phyloP scores from a whole-genome alignment of 1,140 invertebrate species.

The Schlechtendalia chinensis region DNA sequence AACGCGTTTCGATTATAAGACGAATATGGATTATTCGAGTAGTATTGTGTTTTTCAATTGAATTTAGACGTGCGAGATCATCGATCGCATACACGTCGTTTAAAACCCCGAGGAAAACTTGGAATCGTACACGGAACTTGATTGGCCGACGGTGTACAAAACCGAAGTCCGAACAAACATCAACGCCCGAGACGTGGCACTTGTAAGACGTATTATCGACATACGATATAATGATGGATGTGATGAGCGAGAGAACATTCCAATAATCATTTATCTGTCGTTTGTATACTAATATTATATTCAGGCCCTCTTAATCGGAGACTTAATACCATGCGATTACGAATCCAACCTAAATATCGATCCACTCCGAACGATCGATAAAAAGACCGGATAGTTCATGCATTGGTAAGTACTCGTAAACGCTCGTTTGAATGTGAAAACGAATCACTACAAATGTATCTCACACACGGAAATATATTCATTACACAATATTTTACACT shows the following conservation, averaged over 20 bases:
- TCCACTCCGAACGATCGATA: slow-evolving; percentile 22
- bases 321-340: slow-evolving; percentile 19
- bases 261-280: background rate
- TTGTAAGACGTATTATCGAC: background rate
- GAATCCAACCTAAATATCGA: slow-evolving; percentile 36
- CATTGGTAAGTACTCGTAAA: slow-evolving; percentile 36
- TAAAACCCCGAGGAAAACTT: background rate
- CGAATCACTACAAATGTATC: too few relatives aligned
- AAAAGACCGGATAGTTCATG: slow-evolving; percentile 39
- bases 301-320: background rate
- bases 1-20: too few relatives aligned
- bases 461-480: too few relatives aligned
- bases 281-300: background rate
- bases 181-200: background rate
- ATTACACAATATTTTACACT: too few relatives aligned
- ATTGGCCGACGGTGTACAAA: background rate
- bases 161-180: background rate
- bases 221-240: background rate
- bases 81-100: background rate
- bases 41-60: background rate
- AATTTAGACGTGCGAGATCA: slow-evolving; percentile 11
- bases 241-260: background rate
- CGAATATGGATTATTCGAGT: too few relatives aligned
- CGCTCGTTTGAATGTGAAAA: too few relatives aligned
- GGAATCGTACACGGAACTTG: slow-evolving; percentile 27